Evolutionary conservation across 2,888 invertebrate species (phyloP).

Genomic region (Heliconius aoede): DNA sequence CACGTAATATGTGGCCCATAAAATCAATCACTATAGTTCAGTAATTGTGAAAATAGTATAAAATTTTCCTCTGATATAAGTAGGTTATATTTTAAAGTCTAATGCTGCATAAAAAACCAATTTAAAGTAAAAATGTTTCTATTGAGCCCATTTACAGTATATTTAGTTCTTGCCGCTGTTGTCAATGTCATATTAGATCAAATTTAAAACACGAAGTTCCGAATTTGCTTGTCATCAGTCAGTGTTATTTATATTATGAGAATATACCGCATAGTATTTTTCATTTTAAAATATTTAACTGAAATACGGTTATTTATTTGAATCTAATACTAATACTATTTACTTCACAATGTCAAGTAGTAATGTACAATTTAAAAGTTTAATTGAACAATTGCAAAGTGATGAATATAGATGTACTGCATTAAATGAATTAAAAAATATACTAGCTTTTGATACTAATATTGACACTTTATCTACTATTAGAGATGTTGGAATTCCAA

Average conservation of each 20-base stretch:
- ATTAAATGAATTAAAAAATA: conserved; percentile 70
- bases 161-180: background rate
- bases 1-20: no score
- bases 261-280: background rate
- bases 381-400: conserved; percentile 61
- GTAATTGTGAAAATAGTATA: no score
- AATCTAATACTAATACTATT: background rate
- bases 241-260: background rate
- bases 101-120: no score
- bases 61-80: no score
- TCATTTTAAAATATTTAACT: background rate
- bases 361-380: conserved; percentile 60
- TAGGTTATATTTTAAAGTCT: no score
- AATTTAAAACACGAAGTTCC: conserved; percentile 10
- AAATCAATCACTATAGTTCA: no score
- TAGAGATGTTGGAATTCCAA: conserved; percentile 78
- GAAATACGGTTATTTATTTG: conserved; percentile 1
- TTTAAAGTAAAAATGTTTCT: no score
- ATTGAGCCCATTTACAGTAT: no score
- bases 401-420: conserved; percentile 64
- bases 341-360: conserved; percentile 56
- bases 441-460: conserved; percentile 62
- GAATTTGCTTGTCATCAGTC: conserved; percentile 10
- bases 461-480: conserved; percentile 61
- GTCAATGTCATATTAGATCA: conserved; percentile 2